phyloP scores from a whole-genome alignment of 2,113 vertebrate species.

The Paralichthys olivaceus region DNA sequence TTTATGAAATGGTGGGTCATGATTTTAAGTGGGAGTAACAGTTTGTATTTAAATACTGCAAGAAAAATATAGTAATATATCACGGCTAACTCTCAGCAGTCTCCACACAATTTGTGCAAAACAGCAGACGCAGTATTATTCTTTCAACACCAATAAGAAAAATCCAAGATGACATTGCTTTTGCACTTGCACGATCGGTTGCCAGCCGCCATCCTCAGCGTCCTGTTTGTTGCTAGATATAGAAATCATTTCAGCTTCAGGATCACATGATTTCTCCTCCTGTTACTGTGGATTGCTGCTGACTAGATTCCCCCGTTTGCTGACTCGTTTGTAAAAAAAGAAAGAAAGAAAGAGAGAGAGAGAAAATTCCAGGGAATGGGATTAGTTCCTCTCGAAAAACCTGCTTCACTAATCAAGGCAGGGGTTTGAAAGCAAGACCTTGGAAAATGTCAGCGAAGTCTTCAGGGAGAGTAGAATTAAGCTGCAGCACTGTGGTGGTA shows the following conservation, averaged over 20 bases:
- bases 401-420: conserved; percentile 71
- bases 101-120: too few relatives aligned
- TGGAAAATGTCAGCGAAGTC: conserved; percentile 76
- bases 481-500: conserved; percentile 63
- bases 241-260: conserved; percentile 26
- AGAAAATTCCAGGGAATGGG: conserved; percentile 49
- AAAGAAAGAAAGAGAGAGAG: background rate
- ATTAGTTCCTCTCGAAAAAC: conserved; percentile 73
- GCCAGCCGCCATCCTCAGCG: conserved; percentile 41
- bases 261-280: conserved; percentile 30
- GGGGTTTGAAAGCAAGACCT: conserved; percentile 72
- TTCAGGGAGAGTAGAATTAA: conserved; percentile 71
- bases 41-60: conserved; percentile 23
- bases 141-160: background rate
- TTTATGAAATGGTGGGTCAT: conserved; percentile 94
- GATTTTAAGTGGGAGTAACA: conserved; percentile 93
- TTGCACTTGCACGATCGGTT: conserved; percentile 47
- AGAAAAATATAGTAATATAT: conserved; percentile 31
- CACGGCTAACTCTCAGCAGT: background rate
- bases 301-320: conserved; percentile 50
- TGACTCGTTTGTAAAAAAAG: conserved; percentile 48
- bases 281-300: conserved; percentile 40
- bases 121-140: too few relatives aligned
- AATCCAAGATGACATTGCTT: conserved; percentile 30
- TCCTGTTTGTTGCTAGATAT: conserved; percentile 33